phyloP scores from a whole-genome alignment of 2,113 vertebrate genomes.

The Cheilinus undulatus region DNA sequence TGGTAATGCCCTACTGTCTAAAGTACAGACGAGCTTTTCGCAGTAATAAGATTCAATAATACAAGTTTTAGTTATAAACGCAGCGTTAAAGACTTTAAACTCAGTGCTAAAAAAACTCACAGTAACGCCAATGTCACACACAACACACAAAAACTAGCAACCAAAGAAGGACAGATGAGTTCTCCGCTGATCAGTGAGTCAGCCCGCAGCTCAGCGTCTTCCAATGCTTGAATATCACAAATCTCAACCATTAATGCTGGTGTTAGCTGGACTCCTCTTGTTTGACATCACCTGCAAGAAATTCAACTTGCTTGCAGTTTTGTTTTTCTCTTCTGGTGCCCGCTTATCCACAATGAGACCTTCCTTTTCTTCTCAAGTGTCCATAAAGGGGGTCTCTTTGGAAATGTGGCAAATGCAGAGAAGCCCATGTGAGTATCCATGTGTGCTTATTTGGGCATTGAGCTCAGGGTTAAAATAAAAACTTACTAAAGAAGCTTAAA shows the following conservation, averaged over 20 bases:
- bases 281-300: constrained; percentile 40
- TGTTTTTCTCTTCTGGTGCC: constrained; percentile 3
- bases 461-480: constrained; percentile 9
- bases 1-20: constrained; percentile 8
- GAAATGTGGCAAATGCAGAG: constrained; percentile 25
- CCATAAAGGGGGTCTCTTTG: constrained; percentile 33
- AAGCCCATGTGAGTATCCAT: background rate
- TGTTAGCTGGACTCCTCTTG: constrained; percentile 42
- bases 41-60: constrained; percentile 28
- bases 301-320: background rate
- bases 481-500: constrained; percentile 5
- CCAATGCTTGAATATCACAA: too few relatives aligned
- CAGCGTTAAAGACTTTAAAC: constrained; percentile 37
- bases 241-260: constrained; percentile 64
- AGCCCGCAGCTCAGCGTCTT: constrained; percentile 1
- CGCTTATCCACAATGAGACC: constrained; percentile 24
- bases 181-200: constrained; percentile 19
- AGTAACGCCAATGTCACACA: constrained; percentile 58
- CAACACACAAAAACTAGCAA: constrained; percentile 36
- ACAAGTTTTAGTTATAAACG: constrained; percentile 57
- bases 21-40: constrained; percentile 17
- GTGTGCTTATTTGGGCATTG: constrained; percentile 13
- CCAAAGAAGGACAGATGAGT: constrained; percentile 14
- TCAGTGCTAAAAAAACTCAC: constrained; percentile 62
- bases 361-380: background rate